Evolutionary conservation across 2,113 vertebrate species (phyloP), one percentile per base, ranked within the genome.

Genomic region (Brachypodius melanocephalos): DNA sequence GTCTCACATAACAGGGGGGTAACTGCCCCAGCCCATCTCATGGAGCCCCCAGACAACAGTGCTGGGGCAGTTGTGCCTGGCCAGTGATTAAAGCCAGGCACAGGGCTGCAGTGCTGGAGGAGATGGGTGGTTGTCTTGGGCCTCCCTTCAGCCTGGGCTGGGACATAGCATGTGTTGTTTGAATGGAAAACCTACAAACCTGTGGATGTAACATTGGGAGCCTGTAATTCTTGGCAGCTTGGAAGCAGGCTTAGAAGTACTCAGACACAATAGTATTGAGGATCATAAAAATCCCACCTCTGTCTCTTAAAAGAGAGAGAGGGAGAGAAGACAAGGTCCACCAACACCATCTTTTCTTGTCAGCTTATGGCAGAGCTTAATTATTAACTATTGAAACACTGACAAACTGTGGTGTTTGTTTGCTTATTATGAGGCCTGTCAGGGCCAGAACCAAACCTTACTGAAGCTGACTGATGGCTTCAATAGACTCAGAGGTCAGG

Each of bases 401-500:
- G 72, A 51, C 1, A 4, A 88, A 86, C 54, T 66, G 40, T 28
- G 49, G 46, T 83, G 75, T 86, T 93, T 93, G 67, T 86, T 97
- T 94, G 88, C 59, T 83, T 79, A 77, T 88, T 92, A 93, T 58
- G 85, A 88, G 85, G 62, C 59, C 55, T 80, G 54, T 74, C 88
- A 83, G 79, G 51, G 55, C 63, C 85, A 92, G 88, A 91, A 93
- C 26, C 85, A 95, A 95, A 86, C 59, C 54, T 68, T 54, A 49
- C 55, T 51, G 79, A 85, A 76, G 38, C 46, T 96, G 90, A 88
- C 85, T 90, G 90, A 92, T 96, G 7, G 71, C 83, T 96, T 97
- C 96, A 88, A 84, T 43, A 94, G 95, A 77, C 88, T 58, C 55
- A 69, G 88, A 90, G 79, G 92, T 93, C 95, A 92, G 71, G 51